Base-by-base conservation (phyloP, 2,797 vertebrate genomes). In the Phrynocephalus guinanensis region DNA sequence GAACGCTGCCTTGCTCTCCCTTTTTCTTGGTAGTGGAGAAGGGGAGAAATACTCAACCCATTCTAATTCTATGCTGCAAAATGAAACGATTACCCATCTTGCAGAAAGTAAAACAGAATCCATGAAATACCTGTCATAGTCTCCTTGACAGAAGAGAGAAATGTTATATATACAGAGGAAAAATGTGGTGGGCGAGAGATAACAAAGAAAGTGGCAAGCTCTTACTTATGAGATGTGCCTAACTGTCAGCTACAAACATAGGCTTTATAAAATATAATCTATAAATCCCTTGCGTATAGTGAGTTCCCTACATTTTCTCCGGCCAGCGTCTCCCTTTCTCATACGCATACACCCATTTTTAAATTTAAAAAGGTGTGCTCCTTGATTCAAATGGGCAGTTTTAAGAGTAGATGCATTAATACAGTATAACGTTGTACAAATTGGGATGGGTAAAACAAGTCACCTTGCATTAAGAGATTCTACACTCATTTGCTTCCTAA, bases 101-200 rank as follows among this genome's bases (percentile, higher is more conserved):
- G 28, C 77, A 80, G 56, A 44, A 73, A 80, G n/a, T 85, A 88
- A 75, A 81, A 68, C 38, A 73, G 68, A 73, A 66, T 38, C 82
- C 28, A 84, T 79, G 68, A 88, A 66, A 84, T 79, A 5, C 20
- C 13, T 84, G 38, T 22, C 87, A 78, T 60, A 26, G 9, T 75
- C 79, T 78, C 22, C 60, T 75, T 84, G 22, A 28, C 63, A 80
- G 63, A 63, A 48, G 24, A 33, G 28, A 81, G 33, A 44, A 15
- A 81, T 73, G 28, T 63, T 86, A 80, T 73, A 73, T 80, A 80
- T 48, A 48, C 24, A 11, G 33, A 84, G 50, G 67, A 63, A 79
- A 63, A 86, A 63, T 72, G 24, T 13, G 7, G 26, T 86, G 52
- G 78, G 5, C 63, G 52, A 63, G 68, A 71, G 84, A 68, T 70